Base-by-base conservation (phyloP, 35 echinoderm and acorn worm genomes). In the Patiria miniata region DNA sequence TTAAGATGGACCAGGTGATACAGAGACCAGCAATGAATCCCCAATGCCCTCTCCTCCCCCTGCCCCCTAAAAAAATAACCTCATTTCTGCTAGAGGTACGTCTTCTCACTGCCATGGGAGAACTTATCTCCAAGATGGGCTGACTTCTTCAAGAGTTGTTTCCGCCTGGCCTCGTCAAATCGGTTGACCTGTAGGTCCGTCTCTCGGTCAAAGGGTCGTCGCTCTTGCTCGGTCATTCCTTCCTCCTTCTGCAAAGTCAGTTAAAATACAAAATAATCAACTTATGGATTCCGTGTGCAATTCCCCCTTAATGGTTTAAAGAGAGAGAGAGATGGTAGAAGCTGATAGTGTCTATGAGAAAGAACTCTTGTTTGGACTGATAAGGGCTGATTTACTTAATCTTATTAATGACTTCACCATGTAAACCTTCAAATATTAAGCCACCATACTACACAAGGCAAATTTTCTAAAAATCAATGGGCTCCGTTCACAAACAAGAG, bases 101-200 rank as follows among this genome's bases (percentile, higher is more conserved):
- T 83, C 47, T 92, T 94, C 17, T 94, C 89, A 17, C 85, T 89
- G 19, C 92, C 61, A 56, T 99, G 96, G 61, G 89, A 80, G 81
- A 99, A 99, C 19, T 81, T 91, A n/a, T 83, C 58, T 39, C 93
- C 90, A 4, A 99, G 79, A 44, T 94, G 79, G 39, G 92, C 96
- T 5, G 96, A 91, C 85, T 94, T 90, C 86, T 94, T 99, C 37
- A 99, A 89, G 56, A 99, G 81, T 8, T 88, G 84, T 40, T 99
- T 99, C 53, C 89, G 81, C 52, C 88, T 78, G 9, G 93, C 96
- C 12, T 99, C 96, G 79, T 99, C 96, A 77, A 99, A 99, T 36
- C 90, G 68, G 56, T 99, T 99, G 78, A 95, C 96, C 50, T 99
- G 93, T 0, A 99, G 93, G 81, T 99, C 96, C 39, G 87, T 78